Base-by-base conservation (phyloP, 2,888 invertebrate genomes). In the Cryptocephalus moraei region DNA sequence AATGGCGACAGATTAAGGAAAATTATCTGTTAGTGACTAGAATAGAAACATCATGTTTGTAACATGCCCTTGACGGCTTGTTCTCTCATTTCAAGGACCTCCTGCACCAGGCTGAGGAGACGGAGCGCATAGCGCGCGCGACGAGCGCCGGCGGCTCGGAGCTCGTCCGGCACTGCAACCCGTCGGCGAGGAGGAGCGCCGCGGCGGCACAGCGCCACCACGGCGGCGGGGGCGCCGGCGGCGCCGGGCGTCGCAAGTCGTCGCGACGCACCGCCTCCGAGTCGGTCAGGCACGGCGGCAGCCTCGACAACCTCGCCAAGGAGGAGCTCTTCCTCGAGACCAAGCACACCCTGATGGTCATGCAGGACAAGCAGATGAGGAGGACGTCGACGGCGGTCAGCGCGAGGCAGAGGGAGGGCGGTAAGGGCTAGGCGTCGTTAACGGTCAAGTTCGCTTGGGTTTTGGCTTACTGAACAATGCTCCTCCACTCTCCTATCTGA, bases 51-150 rank as follows among this genome's bases (percentile, higher is more conserved):
- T n/a, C n/a, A n/a, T n/a, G n/a, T n/a, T n/a, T n/a, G n/a, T n/a
- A n/a, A n/a, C n/a, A n/a, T n/a, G 6, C 22, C 22, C 3, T 22
- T 33, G 32, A 22, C 22, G 22, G 22, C 22, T 22, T 6, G 22
- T 13, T 38, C 13, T 38, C 13, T 45, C 39, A 10, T 13, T 66
- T 64, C 9, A 56, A 87, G 87, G 81, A 85, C 72, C 75, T 88
- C 64, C 74, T 89, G 55, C 79, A 83, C 63, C 81, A 85, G 67
- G 87, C 81, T 55, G 86, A 88, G 68, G 82, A 83, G 62, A 84
- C 85, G 69, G 84, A 86, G 63, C 76, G 80, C 52, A 78, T 76
- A 56, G 73, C 75, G 54, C 71, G 74, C 56, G 78, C 74, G 53
- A 75, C 73, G 45, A 74, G 75, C 55, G 67, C 72, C 49, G 72